Evolutionary conservation across 2,797 vertebrate genomes (phyloP), one percentile per base, ranked within the genome.

Genomic region (Xenentodon cancila): DNA sequence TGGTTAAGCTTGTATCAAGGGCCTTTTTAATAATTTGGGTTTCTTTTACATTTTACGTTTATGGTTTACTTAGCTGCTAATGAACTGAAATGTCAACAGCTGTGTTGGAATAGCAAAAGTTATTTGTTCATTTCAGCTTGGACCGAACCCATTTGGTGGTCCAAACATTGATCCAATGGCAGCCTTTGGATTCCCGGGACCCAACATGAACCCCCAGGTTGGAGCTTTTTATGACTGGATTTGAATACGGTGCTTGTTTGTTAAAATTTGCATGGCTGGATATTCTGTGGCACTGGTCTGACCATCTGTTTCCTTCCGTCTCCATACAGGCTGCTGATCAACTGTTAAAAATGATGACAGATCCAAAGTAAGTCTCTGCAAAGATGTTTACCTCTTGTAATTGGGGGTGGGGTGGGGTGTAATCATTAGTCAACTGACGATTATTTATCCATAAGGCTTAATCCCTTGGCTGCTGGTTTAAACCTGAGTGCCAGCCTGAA

Each of bases 281-380:
- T 30, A 3, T 32, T 19, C 4, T 16, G 3, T 54, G 0, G n/a
- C 4, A 46, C 13, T 34, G 1, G 56, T 22, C 9, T 40, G 1
- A 61, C 8, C 5, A 34, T 30, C 2, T 13, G 44, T 1, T 44
- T 7, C 5, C 18, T 12, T 1, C 13, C 12, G 1, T 66, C 16
- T 74, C 9, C 34, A 65, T 51, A 13, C 79, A 92, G 91, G 88
- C 89, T 34, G 95, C 97, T 80, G 97, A 99, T 91, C 97, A 99
- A 56, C 90, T 99, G 70, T 89, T 99, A 44, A 98, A 98, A 84
- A 94, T 98, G 68, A 98, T 99, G 96, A 96, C 95, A 2, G 97
- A 99, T 93, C 97, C 97, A 83, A 98, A 98, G 97, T 99, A 94
- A 95, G 97, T 84, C 6, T 21, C 9, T 48, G 6, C 16, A n/a